phyloP scores from a whole-genome alignment of 2,113 vertebrate species.

The Procavia capensis region DNA sequence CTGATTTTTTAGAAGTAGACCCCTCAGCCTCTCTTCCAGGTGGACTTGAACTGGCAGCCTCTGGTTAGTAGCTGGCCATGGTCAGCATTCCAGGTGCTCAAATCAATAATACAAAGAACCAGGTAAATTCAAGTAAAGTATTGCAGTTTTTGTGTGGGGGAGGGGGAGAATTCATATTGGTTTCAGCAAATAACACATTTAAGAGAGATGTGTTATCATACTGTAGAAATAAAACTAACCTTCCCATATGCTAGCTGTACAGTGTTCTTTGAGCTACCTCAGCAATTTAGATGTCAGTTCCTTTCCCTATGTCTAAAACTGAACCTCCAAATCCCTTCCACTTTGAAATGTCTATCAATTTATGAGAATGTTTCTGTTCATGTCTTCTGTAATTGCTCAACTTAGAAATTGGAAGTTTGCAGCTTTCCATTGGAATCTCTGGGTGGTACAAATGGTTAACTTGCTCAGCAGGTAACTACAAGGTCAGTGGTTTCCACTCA shows the following conservation, averaged over 20 bases:
- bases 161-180: neutral
- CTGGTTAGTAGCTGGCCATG: neutral
- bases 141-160: neutral
- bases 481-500: neutral
- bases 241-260: slow-evolving; percentile 25
- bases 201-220: slow-evolving; percentile 33
- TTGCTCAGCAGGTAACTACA: neutral
- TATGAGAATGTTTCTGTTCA: neutral
- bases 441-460: neutral
- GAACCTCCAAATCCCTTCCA: neutral
- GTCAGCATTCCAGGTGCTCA: neutral
- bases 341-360: neutral
- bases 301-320: neutral
- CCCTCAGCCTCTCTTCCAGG: neutral
- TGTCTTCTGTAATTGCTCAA: neutral
- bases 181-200: neutral
- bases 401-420: neutral
- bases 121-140: neutral
- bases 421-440: neutral
- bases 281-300: neutral
- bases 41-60: neutral
- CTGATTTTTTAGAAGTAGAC: neutral
- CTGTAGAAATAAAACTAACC: slow-evolving; percentile 25
- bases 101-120: neutral
- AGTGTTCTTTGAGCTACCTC: slow-evolving; percentile 19